A percentile compares a stretch with the other conserved stretches of the same genome.
Evolutionary conservation across 2,113 vertebrate genomes (phyloP).

Genomic region (Bos javanicus): DNA sequence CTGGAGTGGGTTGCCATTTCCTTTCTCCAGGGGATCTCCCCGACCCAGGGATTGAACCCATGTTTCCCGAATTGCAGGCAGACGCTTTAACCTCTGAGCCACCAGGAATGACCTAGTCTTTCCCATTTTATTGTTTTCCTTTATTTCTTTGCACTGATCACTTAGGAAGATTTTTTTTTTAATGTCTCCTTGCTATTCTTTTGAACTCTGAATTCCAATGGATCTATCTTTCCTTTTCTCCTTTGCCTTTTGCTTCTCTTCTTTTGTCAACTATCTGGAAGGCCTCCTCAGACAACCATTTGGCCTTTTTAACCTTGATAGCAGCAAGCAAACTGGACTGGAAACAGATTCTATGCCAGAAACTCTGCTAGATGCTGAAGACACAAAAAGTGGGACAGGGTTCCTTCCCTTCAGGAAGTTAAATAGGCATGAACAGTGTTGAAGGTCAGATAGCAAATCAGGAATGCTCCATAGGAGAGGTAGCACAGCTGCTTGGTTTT

Average conservation of each 20-base stretch:
- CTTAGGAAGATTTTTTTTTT: neutral
- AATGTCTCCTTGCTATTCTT: neutral
- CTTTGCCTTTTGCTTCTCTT: neutral
- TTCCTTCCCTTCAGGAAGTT: neutral
- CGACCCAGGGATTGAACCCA: too few species aligned
- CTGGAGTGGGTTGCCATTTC: too few species aligned
- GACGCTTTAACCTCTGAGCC: too few species aligned
- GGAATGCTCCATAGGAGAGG: neutral
- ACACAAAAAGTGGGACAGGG: neutral
- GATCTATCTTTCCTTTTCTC: neutral
- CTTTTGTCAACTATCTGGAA: neutral
- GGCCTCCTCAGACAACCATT: neutral
- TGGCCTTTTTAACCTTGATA: neutral
- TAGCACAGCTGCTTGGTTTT: neutral
- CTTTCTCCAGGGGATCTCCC: too few species aligned
- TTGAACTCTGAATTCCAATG: neutral
- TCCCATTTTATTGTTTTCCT: neutral
- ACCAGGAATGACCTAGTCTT: neutral
- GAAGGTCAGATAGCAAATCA: neutral
- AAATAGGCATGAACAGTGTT: too few species aligned
- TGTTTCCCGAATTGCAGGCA: too few species aligned
- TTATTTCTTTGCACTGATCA: neutral
- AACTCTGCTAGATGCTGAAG: neutral
- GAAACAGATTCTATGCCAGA: neutral
- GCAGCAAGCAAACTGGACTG: neutral